Evolutionary conservation across 37 sponge, comb jelly and placozoan genomes (phyloP), one percentile per base, ranked within the genome.

Genomic region (Aplysina aerophoba): DNA sequence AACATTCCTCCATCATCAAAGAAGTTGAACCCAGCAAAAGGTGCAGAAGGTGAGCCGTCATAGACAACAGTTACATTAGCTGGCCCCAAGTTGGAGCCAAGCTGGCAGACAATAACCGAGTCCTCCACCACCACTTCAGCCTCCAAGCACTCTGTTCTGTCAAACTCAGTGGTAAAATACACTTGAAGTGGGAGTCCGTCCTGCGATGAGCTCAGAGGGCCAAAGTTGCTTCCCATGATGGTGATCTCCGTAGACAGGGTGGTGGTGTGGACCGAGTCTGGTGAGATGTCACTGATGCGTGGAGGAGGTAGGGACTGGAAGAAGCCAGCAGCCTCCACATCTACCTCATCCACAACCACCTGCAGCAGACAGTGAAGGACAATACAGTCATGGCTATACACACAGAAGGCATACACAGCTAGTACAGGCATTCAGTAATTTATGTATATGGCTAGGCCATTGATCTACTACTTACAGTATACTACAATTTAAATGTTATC

Each of bases 1-100:
- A 96, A 87, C 72, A 58, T 85, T 13, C 94, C 97, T 44, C 94
- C 86, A 73, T 96, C 79, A 74, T 96, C 97, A 54, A 90, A 93
- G 77, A 93, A 96, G 30, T 69, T 82, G 27, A 93, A 85, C 39
- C 65, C 73, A 57, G 55, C 24, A 37, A 86, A 84, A 5, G 62
- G 58, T 8, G 34, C 73, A 5, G 90, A 89, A 0, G 83, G 40
- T 21, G 85, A 55, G 0, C 83, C 86, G 67, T 96, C 97, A 8
- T 93, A 87, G 19, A 87, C 44, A 15, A 96, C 84, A 1, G 87
- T 87, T 33, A 96, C 79, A 55, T 84, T 93, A 27, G 90, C 83
- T 40, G 92, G 90, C 1, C 94, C 94, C 30, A 93, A 90, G 81
- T 89, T 86, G 20, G 97, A 90, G n/a, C 83, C 81, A 4, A 67